Base-by-base conservation (phyloP, 2,888 invertebrate genomes). In the Nemapogon koenigi region DNA sequence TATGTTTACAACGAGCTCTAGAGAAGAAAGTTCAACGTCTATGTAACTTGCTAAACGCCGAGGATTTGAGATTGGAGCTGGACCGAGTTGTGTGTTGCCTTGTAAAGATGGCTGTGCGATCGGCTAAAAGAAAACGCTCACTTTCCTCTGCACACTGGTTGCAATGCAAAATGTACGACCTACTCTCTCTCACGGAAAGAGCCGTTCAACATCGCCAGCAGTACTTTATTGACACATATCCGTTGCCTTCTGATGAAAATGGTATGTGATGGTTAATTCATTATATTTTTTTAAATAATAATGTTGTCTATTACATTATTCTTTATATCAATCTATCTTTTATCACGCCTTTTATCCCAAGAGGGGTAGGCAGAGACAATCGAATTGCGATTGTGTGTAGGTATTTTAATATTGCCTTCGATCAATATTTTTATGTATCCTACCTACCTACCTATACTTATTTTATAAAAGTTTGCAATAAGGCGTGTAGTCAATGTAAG, bases 141-240 rank as follows among this genome's bases (percentile, higher is more conserved):
- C 60, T 67, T 0, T 64, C 67, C 1, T 59, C 69, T 0, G 46
- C 62, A 0, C 55, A 48, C 26, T 76, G 76, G 76, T 55, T 75
- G 57, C 67, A 72, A 43, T 62, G 56, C 49, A 76, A 75, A 46
- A 51, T 76, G 18, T 49, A 71, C 1, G 75, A 75, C 36, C 48
- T 78, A 1, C 55, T 78, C 2, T 62, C 63, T 1, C 51, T 76
- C 16, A 65, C 75, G 0, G 76, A 76, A 41, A 75, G 65, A 33
- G 59, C 73, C 2, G 65, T 76, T 29, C 57, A 64, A 30, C 50
- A 60, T 38, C 59, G 65, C 33, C 64, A 58, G 46, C 55, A 44
- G 40, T 47, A 52, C 22, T 60, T 50, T 17, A 47, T 65, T 22
- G 58, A 65, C 15, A 54, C 43, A 26, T 57, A 52, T 40, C 50